Evolutionary conservation across 2,888 invertebrate species (phyloP), one percentile per base, ranked within the genome.

Genomic region (Doris montereyensis): DNA sequence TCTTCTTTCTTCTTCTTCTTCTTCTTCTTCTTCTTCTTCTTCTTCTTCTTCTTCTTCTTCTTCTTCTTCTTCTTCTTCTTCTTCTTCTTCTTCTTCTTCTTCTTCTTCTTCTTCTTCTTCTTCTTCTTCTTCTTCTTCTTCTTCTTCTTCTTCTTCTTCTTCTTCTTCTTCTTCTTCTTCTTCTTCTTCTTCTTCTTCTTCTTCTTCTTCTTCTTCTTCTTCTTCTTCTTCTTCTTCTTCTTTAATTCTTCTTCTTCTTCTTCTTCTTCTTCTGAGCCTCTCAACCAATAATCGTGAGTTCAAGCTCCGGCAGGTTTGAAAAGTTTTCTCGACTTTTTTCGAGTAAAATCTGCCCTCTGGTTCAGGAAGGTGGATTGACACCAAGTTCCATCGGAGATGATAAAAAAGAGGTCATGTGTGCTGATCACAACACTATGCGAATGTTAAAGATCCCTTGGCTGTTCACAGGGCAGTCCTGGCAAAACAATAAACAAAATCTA

Each of bases 161-260:
- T 24, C 32, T 28, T 32, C 62, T 62, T 30, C 75, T 32, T 1
- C 30, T 2, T 30, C 60, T 21, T 24, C 17, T 32, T 28, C 34
- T 30, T 17, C 32, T 32, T 32, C 30, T n/a, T 30, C 74, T 74
- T 62, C 60, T 62, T 60, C 74, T 74, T 62, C 60, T 62, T 74
- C 74, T 58, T 34, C 60, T 62, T 74, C 74, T 60, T 62, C 60
- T 34, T 74, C 62, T 62, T 34, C 60, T 34, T 74, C 74, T 74
- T 34, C 60, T 62, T 74, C 62, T 60, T 52, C 32, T 34, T 74
- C 34, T 74, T 62, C 62, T 57, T 75, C 34, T 75, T 62, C n/a
- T 13, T 28, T 76, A 24, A 32, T 24, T 65, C 35, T 35, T 32
- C 21, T 32, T 60, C n/a, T 60, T 58, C 28, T 17, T 30, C 28